A percentile compares a stretch with the other conserved stretches of the same genome.
Evolutionary conservation across 2,888 invertebrate genomes (phyloP).

Genomic region (Zygothrica quintamaculata): DNA sequence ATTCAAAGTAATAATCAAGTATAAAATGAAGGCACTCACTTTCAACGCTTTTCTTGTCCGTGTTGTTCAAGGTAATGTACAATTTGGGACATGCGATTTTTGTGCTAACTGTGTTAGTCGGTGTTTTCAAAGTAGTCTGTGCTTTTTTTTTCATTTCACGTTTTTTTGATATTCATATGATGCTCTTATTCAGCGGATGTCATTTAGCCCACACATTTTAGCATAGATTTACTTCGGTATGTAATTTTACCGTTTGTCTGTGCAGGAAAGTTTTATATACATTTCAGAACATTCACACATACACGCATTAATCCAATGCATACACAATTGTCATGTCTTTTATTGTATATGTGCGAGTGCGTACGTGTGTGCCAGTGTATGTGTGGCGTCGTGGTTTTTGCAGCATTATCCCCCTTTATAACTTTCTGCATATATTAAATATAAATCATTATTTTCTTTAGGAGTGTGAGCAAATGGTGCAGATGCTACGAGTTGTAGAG

Average conservation of each 20-base stretch:
- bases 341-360: constrained; percentile 15
- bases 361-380: constrained; percentile 14
- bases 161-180: constrained; percentile 9
- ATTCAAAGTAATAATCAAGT: constrained; percentile 9
- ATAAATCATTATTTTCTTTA: constrained; percentile 45
- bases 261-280: constrained; percentile 38
- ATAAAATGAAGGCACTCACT: constrained; percentile 30
- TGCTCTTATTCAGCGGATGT: constrained; percentile 10
- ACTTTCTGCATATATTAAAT: neutral
- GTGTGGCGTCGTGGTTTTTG: constrained; percentile 42
- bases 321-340: constrained; percentile 46
- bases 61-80: constrained; percentile 63
- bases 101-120: constrained; percentile 48
- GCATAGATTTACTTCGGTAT: neutral
- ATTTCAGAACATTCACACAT: constrained; percentile 24
- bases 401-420: constrained; percentile 12
- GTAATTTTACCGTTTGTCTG: constrained; percentile 2
- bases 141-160: constrained; percentile 5
- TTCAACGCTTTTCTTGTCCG: constrained; percentile 50
- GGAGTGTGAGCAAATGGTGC: constrained; percentile 84
- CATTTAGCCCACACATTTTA: neutral
- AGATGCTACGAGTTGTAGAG: constrained; percentile 91
- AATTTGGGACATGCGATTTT: constrained; percentile 57
- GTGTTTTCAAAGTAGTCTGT: constrained; percentile 15
- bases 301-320: constrained; percentile 31